A percentile compares a stretch with the other conserved stretches of the same genome.
Evolutionary conservation across 1,140 invertebrate species (phyloP).

Genomic region (Contarinia nasturtii): DNA sequence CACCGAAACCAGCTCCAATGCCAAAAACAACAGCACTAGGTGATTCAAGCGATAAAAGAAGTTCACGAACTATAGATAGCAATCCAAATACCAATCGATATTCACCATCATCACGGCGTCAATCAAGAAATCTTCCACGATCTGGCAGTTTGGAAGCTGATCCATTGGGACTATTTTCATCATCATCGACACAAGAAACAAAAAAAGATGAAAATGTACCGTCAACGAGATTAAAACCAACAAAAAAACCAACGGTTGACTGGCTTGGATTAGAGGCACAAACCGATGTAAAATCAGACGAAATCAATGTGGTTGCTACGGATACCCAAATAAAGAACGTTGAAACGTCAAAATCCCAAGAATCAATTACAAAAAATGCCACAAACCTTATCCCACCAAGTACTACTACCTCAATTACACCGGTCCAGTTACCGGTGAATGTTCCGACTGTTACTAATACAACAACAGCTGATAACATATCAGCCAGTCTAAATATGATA

Average conservation of each 20-base stretch:
- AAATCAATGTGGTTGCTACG: background rate
- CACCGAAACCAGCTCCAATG: conserved; percentile 9
- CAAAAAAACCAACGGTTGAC: conserved; percentile 14
- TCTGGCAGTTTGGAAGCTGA: conserved; percentile 14
- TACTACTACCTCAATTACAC: background rate
- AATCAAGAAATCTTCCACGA: conserved; percentile 11
- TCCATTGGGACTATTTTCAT: conserved; percentile 10
- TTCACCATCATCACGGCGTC: conserved; percentile 6
- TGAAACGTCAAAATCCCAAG: conserved; percentile 1
- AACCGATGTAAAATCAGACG: background rate
- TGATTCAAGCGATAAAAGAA: conserved; percentile 14
- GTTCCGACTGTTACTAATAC: conserved; percentile 8
- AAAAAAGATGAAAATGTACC: background rate
- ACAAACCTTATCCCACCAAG: background rate
- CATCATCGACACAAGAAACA: no score
- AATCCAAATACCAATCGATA: conserved; percentile 16
- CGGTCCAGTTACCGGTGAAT: conserved; percentile 8
- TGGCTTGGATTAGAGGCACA: conserved; percentile 14
- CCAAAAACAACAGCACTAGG: conserved; percentile 4
- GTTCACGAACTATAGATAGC: conserved; percentile 13
- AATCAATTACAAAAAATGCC: background rate
- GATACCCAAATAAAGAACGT: conserved; percentile 7
- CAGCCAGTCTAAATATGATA: background rate
- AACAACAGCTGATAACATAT: background rate
- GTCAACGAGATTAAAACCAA: conserved; percentile 5